Evolutionary conservation across 2,113 vertebrate genomes (phyloP), one percentile per base, ranked within the genome.

Genomic region (Boleophthalmus pectinirostris): DNA sequence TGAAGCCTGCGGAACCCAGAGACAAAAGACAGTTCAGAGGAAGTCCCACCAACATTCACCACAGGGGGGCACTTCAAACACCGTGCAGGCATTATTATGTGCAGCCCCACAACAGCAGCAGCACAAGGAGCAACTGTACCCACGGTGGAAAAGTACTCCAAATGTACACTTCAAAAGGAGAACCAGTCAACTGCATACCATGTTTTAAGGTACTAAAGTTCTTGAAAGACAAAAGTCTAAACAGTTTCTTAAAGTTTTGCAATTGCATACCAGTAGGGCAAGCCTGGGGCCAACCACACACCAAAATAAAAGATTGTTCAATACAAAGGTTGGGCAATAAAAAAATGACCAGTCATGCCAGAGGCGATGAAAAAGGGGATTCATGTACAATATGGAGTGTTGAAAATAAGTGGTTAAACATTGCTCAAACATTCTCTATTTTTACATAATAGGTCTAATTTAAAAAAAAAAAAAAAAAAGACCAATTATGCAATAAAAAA

Each of bases 1-100:
- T 95, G 94, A 95, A 95, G 90, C 92, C 93, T 91, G 95, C 92
- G 72, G 93, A 92, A 83, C 94, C 95, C 96, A 90, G 63, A 93
- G 92, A 95, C 91, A 95, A 77, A 93, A 78, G 71, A 70, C 70
- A 25, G 69, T 57, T 45, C n/a, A 74, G 73, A 25, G 54, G 45
- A 65, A 72, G 49, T 80, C 57, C 38, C 72, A 73, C 65, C 10
- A 0, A 29, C 53, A 78, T 25, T 13, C 29, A 3, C 9, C 5
- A 23, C 60, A 13, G 56, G 21, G 76, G 38, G 53, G 58, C 68
- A 69, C 16, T 16, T 33, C 1, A 15, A 51, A 54, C 20, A 64
- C 18, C 21, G 20, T 21, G 33, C 33, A 38, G 10, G 18, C 16
- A 64, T 64, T n/a, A 64, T 38, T n/a, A 20, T 18, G 25, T 38